Conservation (phyloP, 1,140 invertebrate genomes). For the Trissolcus basalis region DNA sequence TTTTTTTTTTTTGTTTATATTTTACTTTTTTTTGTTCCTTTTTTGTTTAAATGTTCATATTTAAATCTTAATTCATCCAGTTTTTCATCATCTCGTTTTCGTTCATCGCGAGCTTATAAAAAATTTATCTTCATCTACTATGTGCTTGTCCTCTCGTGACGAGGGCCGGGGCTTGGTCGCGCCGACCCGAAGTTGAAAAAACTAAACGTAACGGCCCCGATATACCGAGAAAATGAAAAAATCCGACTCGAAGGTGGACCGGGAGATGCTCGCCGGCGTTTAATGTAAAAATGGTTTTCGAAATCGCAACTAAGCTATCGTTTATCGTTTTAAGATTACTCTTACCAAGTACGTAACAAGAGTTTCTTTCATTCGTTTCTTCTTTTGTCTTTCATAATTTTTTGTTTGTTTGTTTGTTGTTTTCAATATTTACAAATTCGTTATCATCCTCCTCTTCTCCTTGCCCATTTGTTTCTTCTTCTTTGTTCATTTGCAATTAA, state of each 20-base stretch:
- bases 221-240: no score
- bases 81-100: not conserved
- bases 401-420: conserved; percentile 2
- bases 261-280: not conserved
- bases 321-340: conserved; percentile 45
- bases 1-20: conserved; percentile 7
- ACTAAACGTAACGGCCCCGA: no score
- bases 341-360: conserved; percentile 69
- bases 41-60: not conserved
- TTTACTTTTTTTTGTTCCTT: not conserved
- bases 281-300: conserved; percentile 51
- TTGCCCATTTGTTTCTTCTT: no score
- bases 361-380: conserved; percentile 58
- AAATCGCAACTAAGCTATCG: conserved; percentile 54
- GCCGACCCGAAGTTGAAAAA: no score
- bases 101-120: conserved; percentile 48
- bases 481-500: conserved; percentile 30
- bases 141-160: conserved; percentile 9
- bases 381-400: not conserved
- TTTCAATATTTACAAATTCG: conserved; percentile 64
- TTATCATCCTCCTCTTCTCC: conserved; percentile 1
- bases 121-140: conserved; percentile 37
- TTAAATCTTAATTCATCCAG: not conserved
- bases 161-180: not conserved
- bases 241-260: conserved; percentile 1